Conservation (phyloP, 2,797 vertebrate genomes). For the Ficedula albicollis region DNA sequence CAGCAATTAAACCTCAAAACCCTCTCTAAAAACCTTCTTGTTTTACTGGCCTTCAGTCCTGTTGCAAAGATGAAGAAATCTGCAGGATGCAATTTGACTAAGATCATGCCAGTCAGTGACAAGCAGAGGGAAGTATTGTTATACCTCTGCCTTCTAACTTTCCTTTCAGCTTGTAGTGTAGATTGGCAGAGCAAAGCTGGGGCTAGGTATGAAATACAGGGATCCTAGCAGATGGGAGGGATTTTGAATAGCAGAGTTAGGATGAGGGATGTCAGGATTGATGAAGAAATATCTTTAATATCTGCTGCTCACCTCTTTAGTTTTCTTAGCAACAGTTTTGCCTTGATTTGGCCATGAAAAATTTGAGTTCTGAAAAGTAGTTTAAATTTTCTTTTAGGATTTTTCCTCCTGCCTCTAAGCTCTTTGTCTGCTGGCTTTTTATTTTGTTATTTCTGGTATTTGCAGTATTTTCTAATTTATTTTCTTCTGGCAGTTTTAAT, state of each 20-base stretch:
- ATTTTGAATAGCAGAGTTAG: not conserved
- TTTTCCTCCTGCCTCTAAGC: not conserved
- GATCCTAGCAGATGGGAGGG: not conserved
- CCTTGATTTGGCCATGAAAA: not conserved
- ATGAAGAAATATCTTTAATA: not conserved
- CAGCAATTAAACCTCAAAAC: not conserved
- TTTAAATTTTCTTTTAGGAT: not conserved
- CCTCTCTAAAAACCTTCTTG: not conserved
- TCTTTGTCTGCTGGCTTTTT: not conserved
- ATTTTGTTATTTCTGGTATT: not conserved
- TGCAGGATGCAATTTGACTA: not conserved
- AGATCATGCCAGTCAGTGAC: not conserved
- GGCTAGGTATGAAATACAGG: not conserved
- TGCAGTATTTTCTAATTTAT: not conserved
- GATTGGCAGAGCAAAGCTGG: not conserved
- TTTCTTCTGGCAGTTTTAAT: not conserved
- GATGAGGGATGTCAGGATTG: not conserved
- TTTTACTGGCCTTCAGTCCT: not conserved
- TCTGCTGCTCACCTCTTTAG: not conserved
- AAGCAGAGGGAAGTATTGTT: not conserved
- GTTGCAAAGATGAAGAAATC: not conserved
- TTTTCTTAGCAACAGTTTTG: not conserved
- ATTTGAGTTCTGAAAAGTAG: not conserved
- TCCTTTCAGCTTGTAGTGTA: not conserved
- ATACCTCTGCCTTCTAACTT: not conserved